phyloP scores from a whole-genome alignment of 1,140 invertebrate genomes.

The Cydia strobilella region DNA sequence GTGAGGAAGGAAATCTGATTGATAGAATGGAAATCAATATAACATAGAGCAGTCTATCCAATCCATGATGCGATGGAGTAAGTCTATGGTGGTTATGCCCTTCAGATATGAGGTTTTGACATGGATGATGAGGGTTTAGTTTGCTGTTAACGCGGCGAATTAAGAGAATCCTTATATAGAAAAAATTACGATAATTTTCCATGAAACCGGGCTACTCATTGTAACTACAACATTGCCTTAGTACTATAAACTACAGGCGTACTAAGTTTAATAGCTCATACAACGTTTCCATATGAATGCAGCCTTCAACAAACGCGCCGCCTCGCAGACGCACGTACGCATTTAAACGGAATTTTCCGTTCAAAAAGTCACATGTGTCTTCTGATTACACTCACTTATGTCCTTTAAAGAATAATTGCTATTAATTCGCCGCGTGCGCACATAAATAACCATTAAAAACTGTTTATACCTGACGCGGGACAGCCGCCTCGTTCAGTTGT shows the following conservation, averaged over 20 bases:
- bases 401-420: conserved; percentile 15
- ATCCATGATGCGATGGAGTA: too few relatives aligned
- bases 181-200: too few relatives aligned
- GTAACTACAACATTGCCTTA: not conserved
- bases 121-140: too few relatives aligned
- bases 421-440: conserved; percentile 32
- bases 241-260: not conserved
- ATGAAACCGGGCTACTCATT: too few relatives aligned
- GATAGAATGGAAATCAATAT: too few relatives aligned
- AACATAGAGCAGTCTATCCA: too few relatives aligned
- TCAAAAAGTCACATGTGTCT: not conserved
- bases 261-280: not conserved
- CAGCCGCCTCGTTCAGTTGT: conserved; percentile 51
- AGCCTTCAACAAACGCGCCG: conserved; percentile 2
- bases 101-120: too few relatives aligned
- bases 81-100: too few relatives aligned
- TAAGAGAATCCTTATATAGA: too few relatives aligned
- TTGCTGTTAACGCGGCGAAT: too few relatives aligned
- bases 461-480: conserved; percentile 47
- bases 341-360: conserved; percentile 3
- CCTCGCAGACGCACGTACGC: conserved; percentile 9
- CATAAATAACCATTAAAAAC: conserved; percentile 56
- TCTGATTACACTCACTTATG: conserved; percentile 8
- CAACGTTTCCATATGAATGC: not conserved
- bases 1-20: too few relatives aligned